Evolutionary conservation across 2,113 vertebrate genomes (phyloP), one percentile per base, ranked within the genome.

Genomic region (Stegostoma tigrinum): DNA sequence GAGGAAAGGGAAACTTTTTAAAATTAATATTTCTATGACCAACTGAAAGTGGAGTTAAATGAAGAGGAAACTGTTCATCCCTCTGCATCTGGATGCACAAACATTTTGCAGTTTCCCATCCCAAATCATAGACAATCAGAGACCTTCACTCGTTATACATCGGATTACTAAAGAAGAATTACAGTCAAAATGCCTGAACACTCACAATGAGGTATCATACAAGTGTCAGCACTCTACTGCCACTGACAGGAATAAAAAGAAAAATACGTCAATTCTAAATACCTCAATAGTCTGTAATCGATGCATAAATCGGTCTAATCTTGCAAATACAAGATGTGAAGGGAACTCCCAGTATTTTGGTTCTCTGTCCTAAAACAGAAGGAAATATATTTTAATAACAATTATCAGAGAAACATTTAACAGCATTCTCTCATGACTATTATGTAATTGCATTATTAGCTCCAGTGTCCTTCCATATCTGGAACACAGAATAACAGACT

Each of bases 231-330:
- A 52, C 45, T 55, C 34, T n/a, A 38, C 23, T n/a, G 21, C 64
- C 91, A 23, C 27, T 24, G 19, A 94, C 45, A 94, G 87, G 12
- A 90, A 61, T 61, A 30, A 90, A 90, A 90, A 27, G 3, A 8
- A 42, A 66, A 42, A 38, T 68, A 42, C 14, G 42, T 42, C 23
- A 70, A 70, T 48, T 27, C 14, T 68, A 95, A 48, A 95, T 97
- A 98, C 98, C 98, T 98, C 96, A 0, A 98, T 97, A 67, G 45
- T 97, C 96, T 96, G 96, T 86, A 98, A 38, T 0, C 97, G 97
- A 2, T 27, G 96, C 96, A 98, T 96, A 96, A 98, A 98, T 95
- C 96, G 17, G 0, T 98, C 97, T 94, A 97, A 97, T 42, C 97
- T 97, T 95, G 95, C 75, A 94, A 98, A 98, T 1, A 97, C 90